Base-by-base conservation (phyloP, 2,888 invertebrate species). In the Hypena proboscidalis region DNA sequence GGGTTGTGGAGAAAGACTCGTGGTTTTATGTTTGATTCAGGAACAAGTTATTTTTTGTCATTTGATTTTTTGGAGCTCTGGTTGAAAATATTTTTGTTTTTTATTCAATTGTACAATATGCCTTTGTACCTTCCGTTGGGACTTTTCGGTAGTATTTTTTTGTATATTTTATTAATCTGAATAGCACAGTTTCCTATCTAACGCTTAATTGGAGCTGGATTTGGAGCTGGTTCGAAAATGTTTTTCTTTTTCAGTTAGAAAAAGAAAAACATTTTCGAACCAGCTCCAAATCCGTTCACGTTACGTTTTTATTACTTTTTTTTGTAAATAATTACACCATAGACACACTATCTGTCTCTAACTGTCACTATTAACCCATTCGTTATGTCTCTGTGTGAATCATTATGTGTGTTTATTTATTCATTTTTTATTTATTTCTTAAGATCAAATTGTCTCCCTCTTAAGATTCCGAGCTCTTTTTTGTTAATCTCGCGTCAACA, bases 1-100 rank as follows among this genome's bases (percentile, higher is more conserved):
- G 87, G 91, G 90, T 90, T 90, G 90, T 90, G 90, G 90, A 90
- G 79, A 74, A 78, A 80, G 86, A 85, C 83, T 82, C 78, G 77
- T 73, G 54, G 46, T 61, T 54, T 47, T 48, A 38, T 39, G n/a
- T 45, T 51, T 36, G 33, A 30, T 13, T 43, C 27, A 36, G 14
- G 49, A 58, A 46, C 35, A 17, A 46, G 53, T 36, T 46, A 43
- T 48, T 34, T 44, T 53, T 41, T 53, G 51, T 37, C n/a, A n/a
- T n/a, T 36, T 52, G 49, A 37, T 48, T 33, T 29, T 19, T 38
- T 43, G 50, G 78, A 77, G 82, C 77, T 71, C 73, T 68, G 55
- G 72, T 78, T 80, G 81, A 76, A 58, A 67, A 53, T 66, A 63
- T 70, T 61, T 61, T 14, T 14, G 14, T 22, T n/a, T 22, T 23